phyloP scores from a whole-genome alignment of 2,888 invertebrate genomes.

The Dasypogon diadema region DNA sequence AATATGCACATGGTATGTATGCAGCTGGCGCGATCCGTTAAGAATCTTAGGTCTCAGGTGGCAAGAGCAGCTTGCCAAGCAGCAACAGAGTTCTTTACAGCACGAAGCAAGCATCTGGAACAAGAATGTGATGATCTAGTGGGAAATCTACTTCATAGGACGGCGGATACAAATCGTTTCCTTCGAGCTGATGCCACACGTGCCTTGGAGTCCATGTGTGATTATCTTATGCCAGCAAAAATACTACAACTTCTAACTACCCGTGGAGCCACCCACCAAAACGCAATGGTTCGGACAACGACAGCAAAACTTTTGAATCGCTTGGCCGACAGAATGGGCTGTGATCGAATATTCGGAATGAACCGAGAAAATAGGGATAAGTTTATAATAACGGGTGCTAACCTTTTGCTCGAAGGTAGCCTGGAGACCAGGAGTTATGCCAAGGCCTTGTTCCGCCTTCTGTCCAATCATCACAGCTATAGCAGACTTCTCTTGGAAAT shows the following conservation, averaged over 20 bases:
- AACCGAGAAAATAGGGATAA: conserved; percentile 83
- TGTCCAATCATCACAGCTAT: conserved; percentile 82
- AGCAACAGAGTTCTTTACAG: conserved; percentile 82
- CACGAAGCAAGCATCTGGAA: conserved; percentile 72
- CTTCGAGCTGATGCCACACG: conserved; percentile 85
- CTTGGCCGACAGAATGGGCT: conserved; percentile 80
- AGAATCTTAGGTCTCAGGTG: conserved; percentile 93
- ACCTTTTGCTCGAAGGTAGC: conserved; percentile 86
- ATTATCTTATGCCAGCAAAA: conserved; percentile 78
- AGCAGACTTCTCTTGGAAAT: conserved; percentile 82
- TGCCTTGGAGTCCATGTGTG: conserved; percentile 85
- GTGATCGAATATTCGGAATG: conserved; percentile 78
- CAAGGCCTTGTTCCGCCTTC: conserved; percentile 79
- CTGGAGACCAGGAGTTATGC: conserved; percentile 87
- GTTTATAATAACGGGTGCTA: conserved; percentile 83
- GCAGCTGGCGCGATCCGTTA: conserved; percentile 81
- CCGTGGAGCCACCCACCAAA: conserved; percentile 84
- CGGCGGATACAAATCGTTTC: conserved; percentile 95
- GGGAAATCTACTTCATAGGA: conserved; percentile 83
- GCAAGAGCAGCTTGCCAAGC: conserved; percentile 89
- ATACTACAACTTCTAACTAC: conserved; percentile 76
- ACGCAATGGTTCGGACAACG: conserved; percentile 87
- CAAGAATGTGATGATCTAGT: conserved; percentile 90
- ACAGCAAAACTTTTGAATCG: conserved; percentile 82
- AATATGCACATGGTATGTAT: conserved; percentile 79